Conservation (phyloP, 1,140 invertebrate species). For the Polypedilum vanderplanki region DNA sequence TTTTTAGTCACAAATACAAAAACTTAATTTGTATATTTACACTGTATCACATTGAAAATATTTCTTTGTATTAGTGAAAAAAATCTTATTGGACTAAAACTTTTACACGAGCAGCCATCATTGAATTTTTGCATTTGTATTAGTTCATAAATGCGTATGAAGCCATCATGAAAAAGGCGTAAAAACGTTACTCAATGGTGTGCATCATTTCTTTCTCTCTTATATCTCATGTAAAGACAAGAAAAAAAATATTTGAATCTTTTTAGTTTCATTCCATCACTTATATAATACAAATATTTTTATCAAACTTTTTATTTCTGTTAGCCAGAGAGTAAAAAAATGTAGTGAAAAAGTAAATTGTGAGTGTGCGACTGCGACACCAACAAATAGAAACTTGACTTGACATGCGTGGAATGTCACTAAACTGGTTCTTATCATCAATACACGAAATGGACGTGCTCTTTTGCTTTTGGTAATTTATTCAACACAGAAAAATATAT, state of each 20-base stretch:
- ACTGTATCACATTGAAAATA: neutral
- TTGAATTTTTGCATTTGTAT: neutral
- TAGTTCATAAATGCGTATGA: neutral
- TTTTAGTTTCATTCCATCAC: neutral
- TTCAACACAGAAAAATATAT: neutral
- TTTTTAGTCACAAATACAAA: constrained; percentile 8
- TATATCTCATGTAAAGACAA: neutral
- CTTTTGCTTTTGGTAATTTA: neutral
- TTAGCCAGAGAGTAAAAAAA: neutral
- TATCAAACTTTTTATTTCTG: neutral
- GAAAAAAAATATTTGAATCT: neutral
- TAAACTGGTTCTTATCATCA: neutral
- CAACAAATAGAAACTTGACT: too few relatives aligned
- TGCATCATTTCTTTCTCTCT: neutral
- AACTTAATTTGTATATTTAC: neutral
- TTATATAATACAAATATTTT: neutral
- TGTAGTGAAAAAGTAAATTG: neutral
- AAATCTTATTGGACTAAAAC: constrained; percentile 7
- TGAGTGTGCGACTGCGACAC: neutral
- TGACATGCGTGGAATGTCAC: constrained; percentile 24
- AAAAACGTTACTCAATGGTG: neutral
- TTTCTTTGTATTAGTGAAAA: neutral
- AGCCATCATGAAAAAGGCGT: constrained; percentile 28
- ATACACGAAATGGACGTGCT: constrained; percentile 15
- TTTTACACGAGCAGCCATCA: constrained; percentile 4